Evolutionary conservation across 2,113 vertebrate genomes (phyloP).

Genomic region (Malurus cyaneus): DNA sequence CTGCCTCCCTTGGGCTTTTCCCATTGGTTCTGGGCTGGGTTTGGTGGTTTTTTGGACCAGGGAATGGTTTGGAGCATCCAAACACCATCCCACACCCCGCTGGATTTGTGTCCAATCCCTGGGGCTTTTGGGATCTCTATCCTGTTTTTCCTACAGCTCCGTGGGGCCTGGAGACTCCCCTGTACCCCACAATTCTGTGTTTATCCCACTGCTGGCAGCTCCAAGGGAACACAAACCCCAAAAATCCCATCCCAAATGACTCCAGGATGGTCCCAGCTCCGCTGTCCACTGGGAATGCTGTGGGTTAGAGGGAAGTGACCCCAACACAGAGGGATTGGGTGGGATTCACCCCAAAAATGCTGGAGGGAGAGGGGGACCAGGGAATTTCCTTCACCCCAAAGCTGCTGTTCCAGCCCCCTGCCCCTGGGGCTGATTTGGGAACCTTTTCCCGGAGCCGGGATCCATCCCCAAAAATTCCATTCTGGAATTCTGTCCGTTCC

Average conservation of each 20-base stretch:
- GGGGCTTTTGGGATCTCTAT: background rate
- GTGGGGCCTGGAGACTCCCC: too few species aligned
- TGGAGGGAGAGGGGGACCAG: fast-evolving
- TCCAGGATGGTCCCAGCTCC: background rate
- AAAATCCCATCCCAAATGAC: background rate
- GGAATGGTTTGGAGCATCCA: background rate
- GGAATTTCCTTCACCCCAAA: background rate
- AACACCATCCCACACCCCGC: fast-evolving
- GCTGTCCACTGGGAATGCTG: fast-evolving
- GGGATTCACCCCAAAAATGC: background rate
- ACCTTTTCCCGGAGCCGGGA: background rate
- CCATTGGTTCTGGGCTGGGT: fast-evolving
- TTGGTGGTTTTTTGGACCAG: background rate
- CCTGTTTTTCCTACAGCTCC: background rate
- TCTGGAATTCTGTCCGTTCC: background rate
- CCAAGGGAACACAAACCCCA: background rate
- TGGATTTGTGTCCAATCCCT: fast-evolving
- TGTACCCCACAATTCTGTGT: fast-evolving
- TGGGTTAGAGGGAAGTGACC: fast-evolving
- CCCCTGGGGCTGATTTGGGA: background rate
- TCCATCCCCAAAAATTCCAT: background rate
- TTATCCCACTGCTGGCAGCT: background rate
- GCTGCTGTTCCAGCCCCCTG: background rate
- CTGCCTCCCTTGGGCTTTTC: background rate
- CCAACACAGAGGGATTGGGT: fast-evolving